Base-by-base conservation (phyloP, 2,797 vertebrate genomes). In the Clarias platycephalus region DNA sequence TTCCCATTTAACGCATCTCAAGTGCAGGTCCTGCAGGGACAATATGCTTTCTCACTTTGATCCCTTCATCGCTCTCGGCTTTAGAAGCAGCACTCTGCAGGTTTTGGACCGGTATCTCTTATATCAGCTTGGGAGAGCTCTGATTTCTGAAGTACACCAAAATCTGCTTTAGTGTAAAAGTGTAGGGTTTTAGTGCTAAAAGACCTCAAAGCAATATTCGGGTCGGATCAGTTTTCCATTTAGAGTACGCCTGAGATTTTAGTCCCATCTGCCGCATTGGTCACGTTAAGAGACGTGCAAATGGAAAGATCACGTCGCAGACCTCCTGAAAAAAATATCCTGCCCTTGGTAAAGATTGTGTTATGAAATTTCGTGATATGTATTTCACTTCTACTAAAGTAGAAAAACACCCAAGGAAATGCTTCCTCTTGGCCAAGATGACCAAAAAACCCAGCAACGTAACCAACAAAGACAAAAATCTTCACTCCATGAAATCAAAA, bases 1-100 rank as follows among this genome's bases (percentile, higher is more conserved):
- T 80, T 85, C 58, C 81, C 71, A 83, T 74, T 79, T 86, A 71
- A 80, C 40, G 55, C 18, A 71, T 37, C 79, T 82, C 26, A 55
- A 83, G 75, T 74, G 75, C 67, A 37, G 75, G 75, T 77, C 55
- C 74, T 77, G 55, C 55, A 58, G 63, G 81, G 60, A 83, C 60
- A 83, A 40, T 79, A 78, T 40, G 2, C 82, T 70, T 64, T 70
- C 55, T 40, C 26, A 15, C 60, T 82, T 86, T 85, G 62, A 85
- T 85, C 83, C 75, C n/a, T 44, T 67, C 15, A 28, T 40, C 26
- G 58, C n/a, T 62, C 71, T 83, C 40, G 53, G 72, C 64, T 66
- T 55, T 57, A 60, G 1, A n/a, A 77, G 81, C 5, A 79, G 78
- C 66, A 72, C 66, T 60, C 70, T 58, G 55, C 55, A 34, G 74